Base-by-base conservation (phyloP, 2,797 vertebrate species). In the Acrocephalus scirpaceus region DNA sequence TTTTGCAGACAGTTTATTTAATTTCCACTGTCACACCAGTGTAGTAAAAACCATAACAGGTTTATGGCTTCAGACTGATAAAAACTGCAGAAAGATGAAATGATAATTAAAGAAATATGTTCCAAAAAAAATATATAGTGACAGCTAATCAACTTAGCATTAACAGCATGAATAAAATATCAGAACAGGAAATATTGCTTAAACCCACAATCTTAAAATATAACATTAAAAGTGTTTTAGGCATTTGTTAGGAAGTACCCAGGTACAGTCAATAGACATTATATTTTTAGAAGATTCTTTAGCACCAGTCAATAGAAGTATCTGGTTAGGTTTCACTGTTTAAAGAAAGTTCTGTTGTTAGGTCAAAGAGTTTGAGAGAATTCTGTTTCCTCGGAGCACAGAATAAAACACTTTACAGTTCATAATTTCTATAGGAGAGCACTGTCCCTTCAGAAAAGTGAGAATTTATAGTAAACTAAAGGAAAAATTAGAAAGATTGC, bases 81-180 rank as follows among this genome's bases (percentile, higher is more conserved):
- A 78, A 92, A 93, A 36, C 47, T 86, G 13, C 58, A 86, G 42
- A 93, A 79, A 74, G 25, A 81, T 53, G 67, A 88, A 91, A 77
- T 44, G 2, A 26, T 71, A 85, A 85, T 91, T 83, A 86, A 77
- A 64, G 10, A 85, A 94, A 69, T 75, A 86, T 53, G 21, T 70
- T 90, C 26, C 67, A 79, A 81, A 95, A 88, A 84, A 44, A 85
- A 84, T 62, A n/a, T 90, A 60, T n/a, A 88, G 54, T 79, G 74
- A 91, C 77, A 95, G 57, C 48, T 82, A 93, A 94, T 92, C 94
- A 93, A 73, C 62, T 81, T 62, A 79, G 4, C 56, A 86, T 69
- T 84, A 91, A 34, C 47, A 95, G 7, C 70, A 91, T 95, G 87
- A 96, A 95, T 96, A 96, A 96, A 93, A 92, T 85, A 96, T 92